Evolutionary conservation across 2,888 invertebrate species (phyloP).

Genomic region (Perithous albicinctus): DNA sequence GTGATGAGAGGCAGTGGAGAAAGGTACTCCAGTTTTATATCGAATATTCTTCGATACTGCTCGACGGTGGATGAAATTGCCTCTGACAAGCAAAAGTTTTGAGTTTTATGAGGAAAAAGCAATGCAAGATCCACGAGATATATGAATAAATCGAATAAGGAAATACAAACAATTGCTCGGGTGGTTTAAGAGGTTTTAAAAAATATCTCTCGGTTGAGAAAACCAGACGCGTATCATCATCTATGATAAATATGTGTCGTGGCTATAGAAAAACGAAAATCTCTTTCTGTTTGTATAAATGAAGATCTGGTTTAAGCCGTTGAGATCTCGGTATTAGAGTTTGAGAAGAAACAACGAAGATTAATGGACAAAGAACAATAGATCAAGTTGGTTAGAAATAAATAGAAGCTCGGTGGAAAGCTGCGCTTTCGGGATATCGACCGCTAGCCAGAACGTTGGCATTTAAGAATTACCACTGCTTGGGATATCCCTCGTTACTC

Average conservation of each 20-base stretch:
- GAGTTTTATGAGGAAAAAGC: not conserved
- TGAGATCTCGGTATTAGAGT: not conserved
- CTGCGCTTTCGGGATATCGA: constrained; percentile 44
- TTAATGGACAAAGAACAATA: not conserved
- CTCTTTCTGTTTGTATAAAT: not conserved
- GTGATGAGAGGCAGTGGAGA: not conserved
- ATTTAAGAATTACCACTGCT: not conserved
- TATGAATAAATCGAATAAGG: not conserved
- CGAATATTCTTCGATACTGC: not conserved
- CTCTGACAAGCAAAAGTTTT: not conserved
- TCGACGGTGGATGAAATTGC: constrained; percentile 3
- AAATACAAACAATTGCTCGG: not conserved
- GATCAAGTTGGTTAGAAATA: not conserved
- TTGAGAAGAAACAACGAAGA: not conserved
- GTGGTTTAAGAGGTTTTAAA: not conserved
- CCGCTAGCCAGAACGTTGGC: not conserved
- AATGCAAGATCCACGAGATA: not conserved
- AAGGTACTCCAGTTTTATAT: not conserved
- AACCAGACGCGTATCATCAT: not conserved
- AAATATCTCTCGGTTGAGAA: not conserved
- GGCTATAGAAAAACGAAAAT: not conserved
- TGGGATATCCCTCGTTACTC: not conserved
- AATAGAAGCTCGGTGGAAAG: not conserved
- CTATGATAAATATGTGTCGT: not conserved
- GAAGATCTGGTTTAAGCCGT: not conserved